Percentiles rank a stretch among this genome's conserved stretches.
These are phyloP conservation scores for Teleopsis dalmanni DNA, from an alignment of 1,140 invertebrate genomes.

Conservation along the genomic window DNA sequence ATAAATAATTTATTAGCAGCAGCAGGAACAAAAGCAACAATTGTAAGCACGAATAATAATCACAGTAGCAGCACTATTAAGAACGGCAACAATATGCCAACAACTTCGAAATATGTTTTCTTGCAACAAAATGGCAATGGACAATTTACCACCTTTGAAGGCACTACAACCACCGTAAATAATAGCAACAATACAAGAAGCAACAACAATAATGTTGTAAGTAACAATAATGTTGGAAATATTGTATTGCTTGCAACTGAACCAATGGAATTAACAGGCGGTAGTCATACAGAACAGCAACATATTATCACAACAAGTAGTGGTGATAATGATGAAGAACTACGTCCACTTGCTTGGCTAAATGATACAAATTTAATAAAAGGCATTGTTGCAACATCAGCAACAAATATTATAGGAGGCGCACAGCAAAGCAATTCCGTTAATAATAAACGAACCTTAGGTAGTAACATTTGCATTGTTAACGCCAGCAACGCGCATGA, in stretches of 20 bases:
- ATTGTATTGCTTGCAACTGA: constrained; percentile 39
- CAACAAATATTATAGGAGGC: not conserved
- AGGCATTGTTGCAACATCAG: constrained; percentile 47
- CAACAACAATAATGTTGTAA: not conserved
- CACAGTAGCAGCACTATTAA: not conserved
- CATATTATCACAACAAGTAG: constrained; percentile 22
- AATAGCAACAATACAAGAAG: constrained; percentile 3
- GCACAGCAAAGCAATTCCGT: not conserved
- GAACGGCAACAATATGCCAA: constrained; percentile 11
- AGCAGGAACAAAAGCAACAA: not conserved
- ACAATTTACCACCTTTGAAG: constrained; percentile 30
- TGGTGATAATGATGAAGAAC: constrained; percentile 55
- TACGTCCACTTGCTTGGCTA: constrained; percentile 83
- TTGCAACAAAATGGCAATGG: constrained; percentile 30
- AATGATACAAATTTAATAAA: constrained; percentile 86
- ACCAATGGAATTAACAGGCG: constrained; percentile 23
- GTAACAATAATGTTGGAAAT: constrained; percentile 22
- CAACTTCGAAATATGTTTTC: constrained; percentile 37
- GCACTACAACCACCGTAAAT: constrained; percentile 13
- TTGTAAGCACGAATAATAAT: constrained; percentile 3
- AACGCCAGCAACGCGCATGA: constrained; percentile 19
- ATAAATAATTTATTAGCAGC: constrained; percentile 1
- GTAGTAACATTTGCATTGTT: constrained; percentile 23
- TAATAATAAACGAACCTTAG: constrained; percentile 7
- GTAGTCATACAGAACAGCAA: constrained; percentile 2